Base-by-base conservation (phyloP, 2,113 vertebrate genomes). In the Lonchura striata region DNA sequence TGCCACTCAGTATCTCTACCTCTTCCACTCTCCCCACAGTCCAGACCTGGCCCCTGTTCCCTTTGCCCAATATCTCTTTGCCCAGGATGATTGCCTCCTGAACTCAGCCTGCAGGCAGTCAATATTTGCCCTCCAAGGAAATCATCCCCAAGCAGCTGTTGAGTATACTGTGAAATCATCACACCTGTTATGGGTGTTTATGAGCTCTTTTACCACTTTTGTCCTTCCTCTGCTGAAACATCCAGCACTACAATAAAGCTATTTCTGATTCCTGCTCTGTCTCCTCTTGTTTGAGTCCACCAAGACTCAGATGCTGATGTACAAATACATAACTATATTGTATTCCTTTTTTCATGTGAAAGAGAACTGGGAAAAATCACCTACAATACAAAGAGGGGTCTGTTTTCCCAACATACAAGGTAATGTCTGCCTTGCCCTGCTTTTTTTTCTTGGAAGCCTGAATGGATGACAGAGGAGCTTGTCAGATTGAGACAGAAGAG, bases 381-480 rank as follows among this genome's bases (percentile, higher is more conserved):
- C 57, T 88, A 12, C 61, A 56, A 14, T 35, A 84, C 30, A 57
- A 94, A 66, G 28, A 82, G 15, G 35, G 8, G 9, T 35, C 57
- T 80, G 13, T 70, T 94, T 64, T 90, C 44, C 68, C n/a, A 49
- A 25, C 2, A 0, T 31, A 31, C 59, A 69, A 82, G 31, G 52
- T 21, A 78, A 56, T 30, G 27, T 64, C 87, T 77, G 75, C 24
- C 70, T 82, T 72, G 65, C 11, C 44, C 33, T 70, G 42, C 31
- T 63, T 74, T 92, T 39, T 81, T 80, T 82, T 86, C 85, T 72
- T 66, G 57, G 64, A 93, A 91, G 35, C 56, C 50, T 81, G 42
- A n/a, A 77, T 33, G 65, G 44, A 68, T 92, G 82, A 63, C 44
- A 64, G 53, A 81, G 69, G 31, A 95, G 25, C 57, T 22, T 79